phyloP scores from a whole-genome alignment of 1,140 invertebrate species.

The Adelges cooleyi region DNA sequence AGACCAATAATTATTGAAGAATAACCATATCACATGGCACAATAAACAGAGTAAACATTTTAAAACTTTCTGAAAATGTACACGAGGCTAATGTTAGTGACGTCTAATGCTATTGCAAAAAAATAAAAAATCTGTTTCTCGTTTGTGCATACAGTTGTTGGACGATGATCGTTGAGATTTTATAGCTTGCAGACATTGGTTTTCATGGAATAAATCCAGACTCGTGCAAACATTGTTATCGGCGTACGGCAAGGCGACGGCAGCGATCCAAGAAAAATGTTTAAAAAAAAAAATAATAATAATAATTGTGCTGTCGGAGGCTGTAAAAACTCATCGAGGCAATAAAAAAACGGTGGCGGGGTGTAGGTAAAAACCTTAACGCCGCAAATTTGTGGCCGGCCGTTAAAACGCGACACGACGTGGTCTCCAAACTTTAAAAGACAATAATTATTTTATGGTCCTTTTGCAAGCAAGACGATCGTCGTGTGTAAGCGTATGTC shows the following conservation, averaged over 20 bases:
- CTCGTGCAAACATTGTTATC: not conserved
- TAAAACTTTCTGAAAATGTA: no score
- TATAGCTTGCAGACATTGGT: not conserved
- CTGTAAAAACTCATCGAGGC: not conserved
- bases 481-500: no score
- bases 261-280: not conserved
- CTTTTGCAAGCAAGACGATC: no score
- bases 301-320: not conserved
- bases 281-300: not conserved
- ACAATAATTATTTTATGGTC: conserved; percentile 20
- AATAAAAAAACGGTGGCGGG: not conserved
- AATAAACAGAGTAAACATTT: no score
- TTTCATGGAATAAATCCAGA: no score
- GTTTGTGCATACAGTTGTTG: conserved; percentile 1
- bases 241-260: not conserved
- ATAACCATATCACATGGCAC: no score
- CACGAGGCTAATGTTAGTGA: no score
- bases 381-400: conserved; percentile 7
- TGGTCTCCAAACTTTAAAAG: conserved; percentile 10
- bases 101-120: no score
- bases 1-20: no score
- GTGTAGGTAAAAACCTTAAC: not conserved
- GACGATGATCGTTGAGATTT: not conserved
- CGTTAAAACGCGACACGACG: conserved; percentile 3
- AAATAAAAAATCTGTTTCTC: not conserved